Conservation (phyloP, 2,797 vertebrate genomes). For the Trematomus bernacchii region DNA sequence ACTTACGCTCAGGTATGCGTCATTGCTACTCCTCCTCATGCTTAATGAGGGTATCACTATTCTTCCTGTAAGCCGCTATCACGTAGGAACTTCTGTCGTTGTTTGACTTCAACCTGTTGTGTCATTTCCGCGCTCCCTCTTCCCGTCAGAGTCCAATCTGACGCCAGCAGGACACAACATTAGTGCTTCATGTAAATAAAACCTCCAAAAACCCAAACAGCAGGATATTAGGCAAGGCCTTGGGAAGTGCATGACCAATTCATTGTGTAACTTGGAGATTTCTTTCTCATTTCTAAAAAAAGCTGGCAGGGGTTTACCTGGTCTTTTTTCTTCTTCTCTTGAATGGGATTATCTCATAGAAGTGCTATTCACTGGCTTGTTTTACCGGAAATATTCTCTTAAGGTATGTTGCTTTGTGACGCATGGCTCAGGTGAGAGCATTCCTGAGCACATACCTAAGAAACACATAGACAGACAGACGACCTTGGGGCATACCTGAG, state of each 20-base stretch:
- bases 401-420: slow-evolving; percentile 43
- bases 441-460: slow-evolving; percentile 60
- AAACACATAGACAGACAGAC: slow-evolving; percentile 14
- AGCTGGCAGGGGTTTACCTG: neutral
- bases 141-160: slow-evolving; percentile 52
- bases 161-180: slow-evolving; percentile 61
- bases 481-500: slow-evolving; percentile 11
- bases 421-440: slow-evolving; percentile 65
- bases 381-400: slow-evolving; percentile 34
- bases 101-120: slow-evolving; percentile 12
- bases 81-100: neutral
- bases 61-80: slow-evolving; percentile 38
- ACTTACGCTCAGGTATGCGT: slow-evolving; percentile 17
- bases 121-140: slow-evolving; percentile 39
- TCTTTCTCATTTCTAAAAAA: neutral
- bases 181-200: slow-evolving; percentile 66
- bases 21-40: neutral
- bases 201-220: slow-evolving; percentile 68
- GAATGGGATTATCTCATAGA: slow-evolving; percentile 41
- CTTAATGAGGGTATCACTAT: neutral
- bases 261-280: neutral
- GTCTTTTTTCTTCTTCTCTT: neutral
- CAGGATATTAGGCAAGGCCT: slow-evolving; percentile 53
- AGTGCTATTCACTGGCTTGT: slow-evolving; percentile 42
- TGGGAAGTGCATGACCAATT: neutral